A percentile compares a stretch with the other conserved stretches of the same genome.
Conservation (phyloP, 2,888 invertebrate species). For the Zaprionus lineosus region DNA sequence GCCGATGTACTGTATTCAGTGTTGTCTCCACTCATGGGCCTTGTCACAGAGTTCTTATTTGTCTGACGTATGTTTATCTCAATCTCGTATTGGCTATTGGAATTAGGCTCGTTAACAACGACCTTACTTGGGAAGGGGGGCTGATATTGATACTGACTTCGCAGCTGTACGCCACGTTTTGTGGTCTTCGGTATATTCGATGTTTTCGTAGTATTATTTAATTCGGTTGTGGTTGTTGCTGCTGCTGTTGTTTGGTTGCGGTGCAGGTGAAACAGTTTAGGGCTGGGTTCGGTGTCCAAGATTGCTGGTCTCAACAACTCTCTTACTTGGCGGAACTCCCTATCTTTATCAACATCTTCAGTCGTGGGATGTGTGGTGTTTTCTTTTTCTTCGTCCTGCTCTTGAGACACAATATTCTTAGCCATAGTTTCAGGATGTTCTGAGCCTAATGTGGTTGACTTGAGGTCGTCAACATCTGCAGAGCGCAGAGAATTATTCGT, state of each 20-base stretch:
- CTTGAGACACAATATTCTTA: too few relatives aligned
- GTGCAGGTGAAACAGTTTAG: constrained; percentile 35
- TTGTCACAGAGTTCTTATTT: constrained; percentile 63
- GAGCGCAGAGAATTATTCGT: too few relatives aligned
- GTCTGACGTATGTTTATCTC: constrained; percentile 82
- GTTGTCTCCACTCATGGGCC: constrained; percentile 39
- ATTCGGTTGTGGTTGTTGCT: constrained; percentile 7
- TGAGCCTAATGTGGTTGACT: too few relatives aligned
- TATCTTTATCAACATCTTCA: too few relatives aligned
- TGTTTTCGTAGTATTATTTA: constrained; percentile 32
- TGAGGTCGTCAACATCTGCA: too few relatives aligned
- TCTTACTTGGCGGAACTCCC: too few relatives aligned
- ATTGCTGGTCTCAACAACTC: too few relatives aligned
- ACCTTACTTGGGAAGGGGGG: constrained; percentile 79
- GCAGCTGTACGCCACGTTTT: constrained; percentile 66
- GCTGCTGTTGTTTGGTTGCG: constrained; percentile 28
- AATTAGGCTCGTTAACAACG: constrained; percentile 72
- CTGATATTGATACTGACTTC: constrained; percentile 71
- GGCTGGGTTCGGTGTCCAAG: too few relatives aligned
- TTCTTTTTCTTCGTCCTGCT: too few relatives aligned
- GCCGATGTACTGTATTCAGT: constrained; percentile 66
- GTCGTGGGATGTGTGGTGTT: too few relatives aligned
- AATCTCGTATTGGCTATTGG: constrained; percentile 81
- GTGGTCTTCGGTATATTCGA: constrained; percentile 58
- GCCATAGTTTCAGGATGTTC: too few relatives aligned